Conservation (phyloP, 2,888 invertebrate species). For the Latrodectus elegans region DNA sequence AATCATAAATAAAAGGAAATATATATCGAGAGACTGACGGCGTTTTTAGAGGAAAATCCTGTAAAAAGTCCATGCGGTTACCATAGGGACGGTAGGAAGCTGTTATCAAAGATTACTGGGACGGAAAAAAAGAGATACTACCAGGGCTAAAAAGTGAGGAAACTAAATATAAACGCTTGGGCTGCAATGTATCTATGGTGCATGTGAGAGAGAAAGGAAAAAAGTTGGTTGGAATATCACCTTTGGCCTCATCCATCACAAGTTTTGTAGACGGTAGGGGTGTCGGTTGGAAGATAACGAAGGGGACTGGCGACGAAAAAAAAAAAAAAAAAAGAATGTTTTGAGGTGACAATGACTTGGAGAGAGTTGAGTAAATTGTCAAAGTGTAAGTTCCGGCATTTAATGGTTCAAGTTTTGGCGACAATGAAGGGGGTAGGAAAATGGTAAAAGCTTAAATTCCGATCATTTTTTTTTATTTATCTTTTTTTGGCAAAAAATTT, state of each 20-base stretch:
- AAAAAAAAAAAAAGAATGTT: slow-evolving; percentile 27
- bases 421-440: slow-evolving; percentile 8
- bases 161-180: slow-evolving; percentile 27
- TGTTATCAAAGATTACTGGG: slow-evolving; percentile 50
- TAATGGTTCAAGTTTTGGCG: slow-evolving; percentile 47
- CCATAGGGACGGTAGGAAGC: slow-evolving; percentile 55
- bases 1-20: slow-evolving; percentile 24
- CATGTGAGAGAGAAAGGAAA: slow-evolving; percentile 17
- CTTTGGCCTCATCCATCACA: slow-evolving; percentile 58
- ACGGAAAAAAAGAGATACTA: slow-evolving; percentile 46
- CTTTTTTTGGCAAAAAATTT: too few relatives aligned
- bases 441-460: too few relatives aligned
- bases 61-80: slow-evolving; percentile 57
- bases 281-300: slow-evolving; percentile 45
- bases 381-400: slow-evolving; percentile 44
- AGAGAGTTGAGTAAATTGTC: slow-evolving; percentile 22
- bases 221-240: slow-evolving; percentile 30
- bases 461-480: too few relatives aligned
- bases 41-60: slow-evolving; percentile 45
- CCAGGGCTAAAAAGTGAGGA: slow-evolving; percentile 23
- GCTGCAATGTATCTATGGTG: background rate
- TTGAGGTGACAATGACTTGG: slow-evolving; percentile 40
- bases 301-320: slow-evolving; percentile 22
- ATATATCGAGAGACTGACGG: slow-evolving; percentile 29
- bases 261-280: slow-evolving; percentile 4